phyloP scores from a whole-genome alignment of 2,113 vertebrate genomes.

The Alaudala cheleensis region DNA sequence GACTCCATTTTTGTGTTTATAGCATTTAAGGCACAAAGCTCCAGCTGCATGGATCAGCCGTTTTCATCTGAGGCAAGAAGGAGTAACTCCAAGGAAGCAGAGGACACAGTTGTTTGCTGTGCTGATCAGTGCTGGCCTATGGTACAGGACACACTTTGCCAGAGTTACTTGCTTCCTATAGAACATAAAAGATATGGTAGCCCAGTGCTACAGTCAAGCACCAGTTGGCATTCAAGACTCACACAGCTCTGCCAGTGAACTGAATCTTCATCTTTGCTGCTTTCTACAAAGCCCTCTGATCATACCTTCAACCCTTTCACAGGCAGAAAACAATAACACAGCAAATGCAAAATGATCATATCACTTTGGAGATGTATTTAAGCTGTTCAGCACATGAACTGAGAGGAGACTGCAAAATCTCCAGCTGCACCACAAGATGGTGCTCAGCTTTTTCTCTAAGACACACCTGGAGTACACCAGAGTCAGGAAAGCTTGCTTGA shows the following conservation, averaged over 20 bases:
- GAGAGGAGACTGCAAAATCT: background rate
- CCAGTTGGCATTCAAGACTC: background rate
- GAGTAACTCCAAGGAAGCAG: background rate
- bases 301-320: background rate
- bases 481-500: background rate
- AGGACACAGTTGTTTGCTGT: accelerated
- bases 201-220: background rate
- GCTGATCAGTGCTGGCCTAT: background rate
- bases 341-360: background rate
- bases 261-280: background rate
- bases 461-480: background rate
- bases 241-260: background rate
- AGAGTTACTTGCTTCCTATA: background rate
- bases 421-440: slow-evolving; percentile 22
- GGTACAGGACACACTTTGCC: background rate
- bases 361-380: background rate
- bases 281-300: background rate
- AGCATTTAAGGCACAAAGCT: background rate
- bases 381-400: background rate
- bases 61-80: background rate
- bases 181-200: background rate
- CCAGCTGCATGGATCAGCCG: background rate
- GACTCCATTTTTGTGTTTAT: background rate
- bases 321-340: background rate
- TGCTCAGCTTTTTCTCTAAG: background rate